phyloP scores from a whole-genome alignment of 2,888 invertebrate genomes.

The Platypus cylindrus region DNA sequence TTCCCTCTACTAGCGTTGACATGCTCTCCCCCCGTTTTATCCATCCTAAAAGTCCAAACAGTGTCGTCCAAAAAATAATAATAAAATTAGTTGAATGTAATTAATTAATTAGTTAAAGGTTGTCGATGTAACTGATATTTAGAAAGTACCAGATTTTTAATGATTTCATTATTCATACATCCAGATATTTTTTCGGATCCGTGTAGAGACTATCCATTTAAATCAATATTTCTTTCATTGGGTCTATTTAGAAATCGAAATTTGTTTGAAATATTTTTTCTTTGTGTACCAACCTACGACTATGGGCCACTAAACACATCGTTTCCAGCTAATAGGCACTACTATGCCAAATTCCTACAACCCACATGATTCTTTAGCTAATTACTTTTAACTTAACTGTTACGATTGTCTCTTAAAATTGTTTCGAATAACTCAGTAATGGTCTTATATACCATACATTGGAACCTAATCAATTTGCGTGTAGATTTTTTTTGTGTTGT shows the following conservation, averaged over 20 bases:
- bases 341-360: constrained; percentile 19
- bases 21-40: too few species aligned
- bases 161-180: too few species aligned
- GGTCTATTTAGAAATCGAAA: too few species aligned
- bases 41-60: constrained; percentile 15
- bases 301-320: constrained; percentile 12
- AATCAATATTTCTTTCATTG: not conserved
- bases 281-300: constrained; percentile 8
- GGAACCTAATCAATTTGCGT: not conserved
- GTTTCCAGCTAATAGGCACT: constrained; percentile 17
- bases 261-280: too few species aligned
- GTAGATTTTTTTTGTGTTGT: too few species aligned
- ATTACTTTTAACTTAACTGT: constrained; percentile 16
- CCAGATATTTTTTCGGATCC: too few species aligned
- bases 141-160: too few species aligned
- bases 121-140: too few species aligned
- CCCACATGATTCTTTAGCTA: constrained; percentile 19
- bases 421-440: constrained; percentile 16
- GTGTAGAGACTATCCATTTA: too few species aligned
- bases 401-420: constrained; percentile 14
- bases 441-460: too few species aligned
- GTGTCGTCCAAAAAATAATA: constrained; percentile 5
- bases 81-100: too few species aligned
- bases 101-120: too few species aligned
- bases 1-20: constrained; percentile 13